phyloP scores from a whole-genome alignment of 2,797 vertebrate species.

The Poeciliopsis presidionis region DNA sequence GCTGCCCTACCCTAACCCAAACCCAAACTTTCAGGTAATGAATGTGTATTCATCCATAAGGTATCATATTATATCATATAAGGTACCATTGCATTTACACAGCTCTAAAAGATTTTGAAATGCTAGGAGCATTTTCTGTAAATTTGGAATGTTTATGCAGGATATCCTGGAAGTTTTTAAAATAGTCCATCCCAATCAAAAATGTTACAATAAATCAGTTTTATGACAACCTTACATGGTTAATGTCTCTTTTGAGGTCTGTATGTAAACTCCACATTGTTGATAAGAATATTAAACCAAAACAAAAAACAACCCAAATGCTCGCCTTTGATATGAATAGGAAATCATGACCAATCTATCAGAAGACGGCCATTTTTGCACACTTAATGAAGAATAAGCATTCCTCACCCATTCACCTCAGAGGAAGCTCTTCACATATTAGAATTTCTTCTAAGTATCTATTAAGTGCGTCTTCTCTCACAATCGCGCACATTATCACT shows the following conservation, averaged over 20 bases:
- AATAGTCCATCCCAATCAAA: not conserved
- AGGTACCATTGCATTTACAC: not conserved
- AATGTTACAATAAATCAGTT: not conserved
- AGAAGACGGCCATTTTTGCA: not conserved
- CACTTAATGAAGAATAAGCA: not conserved
- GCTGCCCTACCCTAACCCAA: slow-evolving; percentile 96
- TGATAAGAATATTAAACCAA: not conserved
- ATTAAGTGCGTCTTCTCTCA: slow-evolving; percentile 45
- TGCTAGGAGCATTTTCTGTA: not conserved
- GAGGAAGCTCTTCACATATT: slow-evolving; percentile 37
- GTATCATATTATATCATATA: no score
- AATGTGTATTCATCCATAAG: not conserved
- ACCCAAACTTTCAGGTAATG: slow-evolving; percentile 95
- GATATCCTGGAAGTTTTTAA: not conserved
- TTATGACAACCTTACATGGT: not conserved
- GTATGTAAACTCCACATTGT: not conserved
- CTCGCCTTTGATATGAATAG: slow-evolving; percentile 17
- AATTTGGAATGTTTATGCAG: not conserved
- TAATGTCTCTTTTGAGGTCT: not conserved
- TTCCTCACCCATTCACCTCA: slow-evolving; percentile 17
- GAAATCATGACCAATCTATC: slow-evolving; percentile 7
- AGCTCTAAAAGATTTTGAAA: not conserved
- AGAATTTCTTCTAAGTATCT: slow-evolving; percentile 61
- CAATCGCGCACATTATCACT: slow-evolving; percentile 52
- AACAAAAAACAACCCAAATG: not conserved